Evolutionary conservation across 2,888 invertebrate genomes (phyloP), one percentile per base, ranked within the genome.

Genomic region (Drosophila mimica): DNA sequence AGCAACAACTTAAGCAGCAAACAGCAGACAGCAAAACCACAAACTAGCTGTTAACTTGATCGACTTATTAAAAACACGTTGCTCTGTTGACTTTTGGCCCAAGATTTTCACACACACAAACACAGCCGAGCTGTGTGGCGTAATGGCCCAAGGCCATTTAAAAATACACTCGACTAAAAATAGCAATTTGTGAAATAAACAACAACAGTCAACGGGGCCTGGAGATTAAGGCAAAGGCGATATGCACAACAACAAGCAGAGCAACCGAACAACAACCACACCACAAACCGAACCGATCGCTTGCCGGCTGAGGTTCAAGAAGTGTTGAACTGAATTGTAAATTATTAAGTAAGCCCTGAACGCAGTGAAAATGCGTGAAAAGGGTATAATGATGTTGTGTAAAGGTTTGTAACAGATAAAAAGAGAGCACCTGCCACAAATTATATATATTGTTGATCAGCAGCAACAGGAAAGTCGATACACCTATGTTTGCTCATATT

Each of bases 151-250:
- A 91, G 91, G 91, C 80, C 91, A 91, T 90, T 91, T 91, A 91
- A 83, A 90, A 91, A 91, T 91, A 91, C 74, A 75, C 72, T 59
- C 65, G 73, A 82, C 91, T 91, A 91, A 89, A 91, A 91, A 91
- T 91, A 91, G 77, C 73, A 53, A 68, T 64, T 69, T 49, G 54
- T 81, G 57, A 66, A 70, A 48, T 52, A 62, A 71, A 67, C 68
- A 49, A 49, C 63, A 74, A 69, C 51, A 65, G 48, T 46, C 60
- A 76, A 68, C 60, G 49, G 68, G 61, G 60, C 40, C 57, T 57
- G 59, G 68, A 68, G 86, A 86, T 83, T 83, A 81, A 79, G 52
- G 64, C 71, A 70, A 51, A 73, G 65, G 65, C 71, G 70, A 85
- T 85, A 83, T 83, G 86, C 79, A 81, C 74, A 79, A 76, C 25